Conservation (phyloP, 2,888 invertebrate genomes). For the Hydriomena furcata region DNA sequence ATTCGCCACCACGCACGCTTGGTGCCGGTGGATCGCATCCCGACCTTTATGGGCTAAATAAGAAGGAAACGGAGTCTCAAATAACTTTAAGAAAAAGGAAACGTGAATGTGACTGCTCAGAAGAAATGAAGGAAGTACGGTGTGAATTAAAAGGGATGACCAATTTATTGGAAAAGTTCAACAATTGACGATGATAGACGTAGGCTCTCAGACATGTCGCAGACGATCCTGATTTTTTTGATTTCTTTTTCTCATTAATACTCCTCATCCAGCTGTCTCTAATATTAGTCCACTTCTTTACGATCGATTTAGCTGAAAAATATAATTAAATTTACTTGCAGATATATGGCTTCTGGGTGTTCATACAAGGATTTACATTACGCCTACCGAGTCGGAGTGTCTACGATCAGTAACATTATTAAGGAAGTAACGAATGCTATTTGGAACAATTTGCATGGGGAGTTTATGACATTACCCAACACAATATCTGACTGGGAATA, state of each 20-base stretch:
- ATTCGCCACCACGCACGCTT: too few species aligned
- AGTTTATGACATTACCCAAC: conserved; percentile 25
- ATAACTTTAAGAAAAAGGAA: too few species aligned
- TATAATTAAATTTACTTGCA: conserved; percentile 28
- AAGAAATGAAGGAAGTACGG: too few species aligned
- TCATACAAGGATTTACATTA: conserved; percentile 33
- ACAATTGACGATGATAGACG: conserved; percentile 24
- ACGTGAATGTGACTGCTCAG: too few species aligned
- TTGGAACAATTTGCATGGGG: conserved; percentile 28
- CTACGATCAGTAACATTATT: conserved; percentile 31
- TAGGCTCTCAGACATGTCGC: conserved; percentile 22
- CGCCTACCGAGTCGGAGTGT: conserved; percentile 32
- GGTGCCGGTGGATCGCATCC: too few species aligned
- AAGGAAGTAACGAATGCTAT: conserved; percentile 31
- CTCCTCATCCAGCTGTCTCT: conserved; percentile 26
- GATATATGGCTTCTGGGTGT: conserved; percentile 28
- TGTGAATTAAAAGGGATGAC: too few species aligned
- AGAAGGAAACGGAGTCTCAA: too few species aligned
- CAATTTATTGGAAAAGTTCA: too few species aligned
- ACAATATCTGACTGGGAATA: too few species aligned
- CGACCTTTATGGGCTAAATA: too few species aligned
- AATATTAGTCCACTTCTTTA: conserved; percentile 26
- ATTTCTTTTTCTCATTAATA: conserved; percentile 28
- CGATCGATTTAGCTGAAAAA: conserved; percentile 31
- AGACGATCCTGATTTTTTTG: conserved; percentile 28